Percentiles rank a stretch among this genome's conserved stretches.
Conservation (phyloP, 2,113 vertebrate genomes). For the Oncorhynchus tshawytscha region DNA sequence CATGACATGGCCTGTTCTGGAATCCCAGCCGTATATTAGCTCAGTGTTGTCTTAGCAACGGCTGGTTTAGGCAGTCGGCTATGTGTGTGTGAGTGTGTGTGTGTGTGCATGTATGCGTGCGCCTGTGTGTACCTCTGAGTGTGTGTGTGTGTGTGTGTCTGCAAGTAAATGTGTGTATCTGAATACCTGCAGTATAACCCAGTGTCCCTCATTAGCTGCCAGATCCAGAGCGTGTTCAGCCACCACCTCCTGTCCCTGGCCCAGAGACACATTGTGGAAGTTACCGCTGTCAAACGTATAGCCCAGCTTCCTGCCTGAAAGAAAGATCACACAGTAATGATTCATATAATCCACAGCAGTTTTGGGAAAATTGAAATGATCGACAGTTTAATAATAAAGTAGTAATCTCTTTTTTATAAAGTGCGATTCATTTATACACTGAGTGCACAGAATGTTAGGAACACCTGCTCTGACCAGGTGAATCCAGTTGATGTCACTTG, state of each 20-base stretch:
- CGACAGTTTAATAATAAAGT: too few relatives aligned
- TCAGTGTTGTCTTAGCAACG: not conserved
- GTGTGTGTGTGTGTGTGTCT: not conserved
- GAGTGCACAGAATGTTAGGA: too few relatives aligned
- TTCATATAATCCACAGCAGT: too few relatives aligned
- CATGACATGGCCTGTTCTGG: not conserved
- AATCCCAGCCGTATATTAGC: not conserved
- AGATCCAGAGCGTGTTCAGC: conserved; percentile 85
- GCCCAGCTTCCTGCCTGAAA: conserved; percentile 86
- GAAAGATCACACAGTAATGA: too few relatives aligned
- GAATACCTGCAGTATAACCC: conserved; percentile 92
- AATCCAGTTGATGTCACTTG: too few relatives aligned
- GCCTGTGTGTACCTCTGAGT: not conserved
- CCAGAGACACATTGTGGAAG: conserved; percentile 92
- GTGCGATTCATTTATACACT: too few relatives aligned
- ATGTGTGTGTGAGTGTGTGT: not conserved
- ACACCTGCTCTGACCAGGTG: too few relatives aligned
- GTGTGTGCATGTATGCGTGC: not conserved
- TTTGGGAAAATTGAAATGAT: too few relatives aligned
- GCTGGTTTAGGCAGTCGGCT: not conserved
- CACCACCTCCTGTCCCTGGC: conserved; percentile 91
- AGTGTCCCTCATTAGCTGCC: conserved; percentile 87
- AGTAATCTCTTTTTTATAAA: too few relatives aligned
- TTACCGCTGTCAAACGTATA: conserved; percentile 89
- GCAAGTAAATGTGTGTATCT: not conserved